phyloP scores from a whole-genome alignment of 2,113 vertebrate species.

The Xenotilapia longispinis region DNA sequence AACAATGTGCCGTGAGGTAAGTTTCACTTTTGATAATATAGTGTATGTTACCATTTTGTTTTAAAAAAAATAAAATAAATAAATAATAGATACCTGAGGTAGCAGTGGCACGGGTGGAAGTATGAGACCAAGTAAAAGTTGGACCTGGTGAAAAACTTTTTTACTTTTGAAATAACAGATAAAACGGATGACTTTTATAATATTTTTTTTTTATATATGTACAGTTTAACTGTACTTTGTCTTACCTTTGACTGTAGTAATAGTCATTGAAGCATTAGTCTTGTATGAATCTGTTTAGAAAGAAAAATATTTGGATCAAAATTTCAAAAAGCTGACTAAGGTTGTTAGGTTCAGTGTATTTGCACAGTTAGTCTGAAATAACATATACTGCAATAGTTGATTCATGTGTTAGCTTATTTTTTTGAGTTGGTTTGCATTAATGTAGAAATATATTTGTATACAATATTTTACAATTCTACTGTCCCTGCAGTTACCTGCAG shows the following conservation, averaged over 20 bases:
- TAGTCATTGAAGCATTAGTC: background rate
- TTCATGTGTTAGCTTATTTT: fast-evolving
- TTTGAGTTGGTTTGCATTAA: background rate
- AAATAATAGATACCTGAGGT: background rate
- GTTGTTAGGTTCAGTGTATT: background rate
- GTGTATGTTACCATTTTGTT: background rate
- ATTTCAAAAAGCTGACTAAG: background rate
- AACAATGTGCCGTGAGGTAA: fast-evolving
- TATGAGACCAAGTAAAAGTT: background rate
- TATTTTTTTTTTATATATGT: background rate
- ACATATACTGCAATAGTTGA: background rate
- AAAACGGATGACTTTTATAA: background rate
- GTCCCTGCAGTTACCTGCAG: background rate
- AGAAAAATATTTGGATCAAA: background rate
- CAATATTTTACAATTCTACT: background rate
- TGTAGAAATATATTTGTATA: background rate
- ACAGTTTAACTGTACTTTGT: background rate
- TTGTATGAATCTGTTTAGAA: background rate
- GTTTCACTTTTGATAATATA: background rate
- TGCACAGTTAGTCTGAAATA: background rate
- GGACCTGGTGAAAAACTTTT: background rate
- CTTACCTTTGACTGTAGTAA: background rate
- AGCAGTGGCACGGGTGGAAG: background rate
- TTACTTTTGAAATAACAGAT: background rate
- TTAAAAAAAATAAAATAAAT: fast-evolving